phyloP scores from a whole-genome alignment of 2,888 invertebrate genomes.

The Lissocephala sabroskyi region DNA sequence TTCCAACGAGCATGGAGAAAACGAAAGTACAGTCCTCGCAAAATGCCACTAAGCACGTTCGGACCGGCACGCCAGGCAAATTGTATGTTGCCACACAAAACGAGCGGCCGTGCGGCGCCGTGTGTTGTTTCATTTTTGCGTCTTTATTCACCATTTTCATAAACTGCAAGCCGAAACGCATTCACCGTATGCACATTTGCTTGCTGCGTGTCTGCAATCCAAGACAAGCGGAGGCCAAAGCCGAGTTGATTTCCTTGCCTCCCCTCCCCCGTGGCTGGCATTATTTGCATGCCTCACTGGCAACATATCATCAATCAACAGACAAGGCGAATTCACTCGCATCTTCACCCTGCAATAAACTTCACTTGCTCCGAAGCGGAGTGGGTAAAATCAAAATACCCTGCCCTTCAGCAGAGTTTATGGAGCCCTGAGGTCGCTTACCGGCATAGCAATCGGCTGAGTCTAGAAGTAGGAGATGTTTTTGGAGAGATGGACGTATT shows the following conservation, averaged over 20 bases:
- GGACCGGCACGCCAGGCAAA: conserved; percentile 9
- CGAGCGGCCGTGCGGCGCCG: neutral
- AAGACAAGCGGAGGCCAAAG: neutral
- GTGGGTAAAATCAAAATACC: no score
- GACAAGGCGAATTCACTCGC: no score
- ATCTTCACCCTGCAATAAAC: no score
- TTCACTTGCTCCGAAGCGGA: no score
- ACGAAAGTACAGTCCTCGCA: conserved; percentile 1
- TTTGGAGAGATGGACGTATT: no score
- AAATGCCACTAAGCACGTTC: neutral
- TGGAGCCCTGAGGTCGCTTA: no score
- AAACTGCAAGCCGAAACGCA: conserved; percentile 16
- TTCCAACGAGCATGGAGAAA: neutral
- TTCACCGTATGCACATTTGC: conserved; percentile 4
- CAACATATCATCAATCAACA: conserved; percentile 48
- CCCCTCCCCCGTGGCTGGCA: no score
- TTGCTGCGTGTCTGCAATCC: neutral
- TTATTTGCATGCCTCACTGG: conserved; percentile 31
- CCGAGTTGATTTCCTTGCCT: no score
- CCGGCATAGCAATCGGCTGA: no score
- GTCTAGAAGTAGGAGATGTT: no score
- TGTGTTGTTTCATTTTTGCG: conserved; percentile 1
- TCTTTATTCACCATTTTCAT: conserved; percentile 33
- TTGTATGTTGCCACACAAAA: conserved; percentile 18
- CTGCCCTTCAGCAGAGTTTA: no score